Evolutionary conservation across 2,113 vertebrate genomes (phyloP).

Genomic region (Diadophis punctatus): DNA sequence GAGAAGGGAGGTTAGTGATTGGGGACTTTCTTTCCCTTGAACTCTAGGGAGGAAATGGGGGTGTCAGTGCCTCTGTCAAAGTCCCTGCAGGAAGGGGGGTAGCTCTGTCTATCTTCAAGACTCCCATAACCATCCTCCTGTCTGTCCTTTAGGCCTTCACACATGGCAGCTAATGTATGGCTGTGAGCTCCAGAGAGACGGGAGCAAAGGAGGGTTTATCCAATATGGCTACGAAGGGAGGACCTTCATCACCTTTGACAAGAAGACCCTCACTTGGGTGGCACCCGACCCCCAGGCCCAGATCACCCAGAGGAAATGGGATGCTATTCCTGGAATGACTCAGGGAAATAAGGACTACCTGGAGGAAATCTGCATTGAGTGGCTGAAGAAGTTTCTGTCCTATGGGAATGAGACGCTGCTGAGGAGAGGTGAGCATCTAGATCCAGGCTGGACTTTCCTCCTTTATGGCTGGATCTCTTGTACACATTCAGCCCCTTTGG

Average conservation of each 20-base stretch:
- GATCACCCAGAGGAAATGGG: neutral
- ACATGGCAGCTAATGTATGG: accelerated
- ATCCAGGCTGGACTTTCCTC: accelerated
- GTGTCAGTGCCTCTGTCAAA: neutral
- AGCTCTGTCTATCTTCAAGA: neutral
- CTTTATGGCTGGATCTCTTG: too few relatives aligned
- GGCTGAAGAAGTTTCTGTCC: neutral
- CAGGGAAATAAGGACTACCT: accelerated
- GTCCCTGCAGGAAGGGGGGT: neutral
- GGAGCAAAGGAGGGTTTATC: neutral
- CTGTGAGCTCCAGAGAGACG: accelerated
- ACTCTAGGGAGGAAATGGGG: too few relatives aligned
- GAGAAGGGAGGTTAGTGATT: too few relatives aligned
- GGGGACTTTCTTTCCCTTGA: too few relatives aligned
- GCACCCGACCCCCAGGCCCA: accelerated
- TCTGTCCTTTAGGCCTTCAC: neutral
- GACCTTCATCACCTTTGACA: neutral
- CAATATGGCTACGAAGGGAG: neutral
- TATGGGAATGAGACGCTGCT: neutral
- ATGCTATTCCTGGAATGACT: accelerated
- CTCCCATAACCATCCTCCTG: neutral
- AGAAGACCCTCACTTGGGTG: neutral
- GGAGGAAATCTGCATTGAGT: accelerated
- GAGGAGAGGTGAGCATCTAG: neutral
- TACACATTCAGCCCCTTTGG: accelerated